Conservation (phyloP, 30 jellyfish, hydroid and myxozoan species). For the Aurelia aurita complex sp. Pacific region DNA sequence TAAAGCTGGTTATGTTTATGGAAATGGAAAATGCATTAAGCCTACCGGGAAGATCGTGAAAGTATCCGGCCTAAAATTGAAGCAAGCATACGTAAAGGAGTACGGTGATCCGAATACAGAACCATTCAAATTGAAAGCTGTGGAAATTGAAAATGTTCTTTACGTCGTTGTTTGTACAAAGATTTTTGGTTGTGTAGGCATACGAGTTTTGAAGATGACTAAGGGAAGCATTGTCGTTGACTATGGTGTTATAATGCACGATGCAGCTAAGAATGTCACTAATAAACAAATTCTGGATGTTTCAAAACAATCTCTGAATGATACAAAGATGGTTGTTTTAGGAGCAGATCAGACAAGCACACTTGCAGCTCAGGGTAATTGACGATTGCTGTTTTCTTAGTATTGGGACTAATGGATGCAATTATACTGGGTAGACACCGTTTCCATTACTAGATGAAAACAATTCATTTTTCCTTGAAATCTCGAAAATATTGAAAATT, state of each 20-base stretch:
- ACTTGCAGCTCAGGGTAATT: conserved; percentile 31
- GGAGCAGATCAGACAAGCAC: conserved; percentile 26
- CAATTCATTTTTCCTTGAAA: no score
- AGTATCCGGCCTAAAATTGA: conserved; percentile 33
- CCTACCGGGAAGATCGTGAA: conserved; percentile 31
- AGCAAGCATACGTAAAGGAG: conserved; percentile 19
- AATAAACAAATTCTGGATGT: conserved; percentile 11
- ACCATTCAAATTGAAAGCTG: conserved; percentile 37
- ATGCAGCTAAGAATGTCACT: conserved; percentile 7
- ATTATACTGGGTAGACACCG: no score
- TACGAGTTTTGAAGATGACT: not conserved
- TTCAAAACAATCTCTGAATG: conserved; percentile 17
- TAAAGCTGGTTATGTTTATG: conserved; percentile 19
- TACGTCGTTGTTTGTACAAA: conserved; percentile 19
- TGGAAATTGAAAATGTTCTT: conserved; percentile 48
- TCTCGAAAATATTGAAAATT: no score
- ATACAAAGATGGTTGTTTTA: conserved; percentile 5
- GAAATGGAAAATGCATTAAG: conserved; percentile 23
- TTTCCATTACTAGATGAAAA: no score
- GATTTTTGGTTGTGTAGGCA: conserved; percentile 45
- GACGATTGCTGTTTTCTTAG: not conserved
- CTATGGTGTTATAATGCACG: conserved; percentile 26
- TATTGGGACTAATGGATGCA: not conserved
- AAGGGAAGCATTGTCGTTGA: conserved; percentile 59
- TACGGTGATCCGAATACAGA: conserved; percentile 13